A percentile compares a stretch with the other conserved stretches of the same genome.
Conservation (phyloP, 2,113 vertebrate species). For the Xiphias gladius region DNA sequence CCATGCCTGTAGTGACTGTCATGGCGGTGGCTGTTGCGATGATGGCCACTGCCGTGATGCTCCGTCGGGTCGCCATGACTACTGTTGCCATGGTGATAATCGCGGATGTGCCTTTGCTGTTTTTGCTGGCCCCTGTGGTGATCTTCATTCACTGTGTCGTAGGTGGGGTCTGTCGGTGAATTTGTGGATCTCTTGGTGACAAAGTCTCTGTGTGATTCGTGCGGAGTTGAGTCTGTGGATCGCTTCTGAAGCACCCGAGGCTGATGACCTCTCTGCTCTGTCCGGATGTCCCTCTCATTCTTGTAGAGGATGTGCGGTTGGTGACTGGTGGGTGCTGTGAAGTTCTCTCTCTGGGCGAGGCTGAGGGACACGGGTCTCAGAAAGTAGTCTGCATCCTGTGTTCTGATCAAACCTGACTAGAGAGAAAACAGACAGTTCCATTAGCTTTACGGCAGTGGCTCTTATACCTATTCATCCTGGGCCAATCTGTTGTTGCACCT, state of each 20-base stretch:
- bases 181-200: slow-evolving; percentile 35
- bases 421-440: slow-evolving; percentile 70
- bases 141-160: slow-evolving; percentile 27
- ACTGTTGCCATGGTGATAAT: slow-evolving; percentile 8
- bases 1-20: slow-evolving; percentile 55
- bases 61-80: slow-evolving; percentile 10
- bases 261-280: slow-evolving; percentile 5
- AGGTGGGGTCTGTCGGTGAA: not conserved
- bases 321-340: slow-evolving; percentile 66
- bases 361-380: slow-evolving; percentile 86
- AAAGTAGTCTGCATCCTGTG: slow-evolving; percentile 89
- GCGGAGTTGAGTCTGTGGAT: slow-evolving; percentile 26
- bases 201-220: not conserved
- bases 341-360: slow-evolving; percentile 75
- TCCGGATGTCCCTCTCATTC: slow-evolving; percentile 65
- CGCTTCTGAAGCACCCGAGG: slow-evolving; percentile 34
- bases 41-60: slow-evolving; percentile 10
- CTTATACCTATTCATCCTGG: not conserved
- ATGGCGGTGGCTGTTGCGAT: slow-evolving; percentile 19
- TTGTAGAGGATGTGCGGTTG: slow-evolving; percentile 91
- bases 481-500: not conserved
- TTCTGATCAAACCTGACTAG: slow-evolving; percentile 93
- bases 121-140: slow-evolving; percentile 9
- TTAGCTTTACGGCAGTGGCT: slow-evolving; percentile 33
- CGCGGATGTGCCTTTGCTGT: not conserved